Evolutionary conservation across 2,888 invertebrate species (phyloP), one percentile per base, ranked within the genome.

Genomic region (Drosophila mayaguana): DNA sequence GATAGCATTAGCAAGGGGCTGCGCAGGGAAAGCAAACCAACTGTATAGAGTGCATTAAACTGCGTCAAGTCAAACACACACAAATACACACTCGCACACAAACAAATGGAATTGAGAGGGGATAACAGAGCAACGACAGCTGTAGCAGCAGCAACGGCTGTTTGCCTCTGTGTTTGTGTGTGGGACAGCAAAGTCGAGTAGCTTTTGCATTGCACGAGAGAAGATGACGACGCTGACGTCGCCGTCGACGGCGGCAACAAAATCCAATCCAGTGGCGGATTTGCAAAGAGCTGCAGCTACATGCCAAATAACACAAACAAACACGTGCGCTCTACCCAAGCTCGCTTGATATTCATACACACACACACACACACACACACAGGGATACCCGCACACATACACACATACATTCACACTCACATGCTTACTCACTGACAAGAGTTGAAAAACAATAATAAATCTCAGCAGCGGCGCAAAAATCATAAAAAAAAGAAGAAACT

Each of bases 361-460:
- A 64, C 14, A 28, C 11, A 5, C 34, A 53, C 51, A 34, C 18
- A 54, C 20, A 45, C 50, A 48, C 28, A 46, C 43, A 62, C n/a
- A n/a, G n/a, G n/a, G 25, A 25, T 25, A 25, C 25, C 25, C 22
- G 1, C 14, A 56, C 22, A 36, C 42, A n/a, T n/a, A 46, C 18
- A 51, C 55, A n/a, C 20, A 46, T 16, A 51, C 55, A 45, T 20
- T 45, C 50, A 57, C 25, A 42, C 45, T 56, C 36, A 60, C 46
- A 28, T 16, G 34, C 53, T 22, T 22, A 38, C 42, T 43, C 59
- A 63, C 61, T 63, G 40, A 62, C 57, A 48, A 48, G 59, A 46
- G 68, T 69, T 63, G 72, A 85, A 82, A 82, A 82, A 82, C 83
- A 85, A 82, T 82, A 82, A 82, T 82, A 82, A 85, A 85, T 85